Evolutionary conservation across 1,140 invertebrate genomes (phyloP).

Genomic region (Drosophila albomicans): DNA sequence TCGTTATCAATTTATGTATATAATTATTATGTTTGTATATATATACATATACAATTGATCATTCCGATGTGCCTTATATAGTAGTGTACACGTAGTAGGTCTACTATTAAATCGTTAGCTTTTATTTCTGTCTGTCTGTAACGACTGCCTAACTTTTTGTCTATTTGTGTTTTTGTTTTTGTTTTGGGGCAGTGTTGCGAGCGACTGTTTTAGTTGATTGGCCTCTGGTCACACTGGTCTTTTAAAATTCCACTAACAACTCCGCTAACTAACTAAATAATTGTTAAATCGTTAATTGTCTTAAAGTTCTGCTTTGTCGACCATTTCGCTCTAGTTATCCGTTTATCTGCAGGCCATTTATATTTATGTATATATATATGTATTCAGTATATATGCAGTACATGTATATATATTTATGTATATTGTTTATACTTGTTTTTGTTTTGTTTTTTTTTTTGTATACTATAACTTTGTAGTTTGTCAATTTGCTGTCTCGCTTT

Average conservation of each 20-base stretch:
- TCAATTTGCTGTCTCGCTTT: conserved; percentile 27
- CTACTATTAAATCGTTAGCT: conserved; percentile 42
- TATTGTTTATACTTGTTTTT: conserved; percentile 32
- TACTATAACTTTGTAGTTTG: conserved; percentile 53
- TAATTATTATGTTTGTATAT: conserved; percentile 6
- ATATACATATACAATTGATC: conserved; percentile 51
- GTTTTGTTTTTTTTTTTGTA: conserved; percentile 33
- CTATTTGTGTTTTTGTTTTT: conserved; percentile 1
- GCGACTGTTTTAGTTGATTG: conserved; percentile 33
- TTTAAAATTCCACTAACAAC: conserved; percentile 49
- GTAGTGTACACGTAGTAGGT: conserved; percentile 44
- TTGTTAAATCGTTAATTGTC: conserved; percentile 21
- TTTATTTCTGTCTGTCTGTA: conserved; percentile 6
- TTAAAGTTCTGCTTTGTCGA: not conserved
- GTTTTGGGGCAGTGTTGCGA: conserved; percentile 35
- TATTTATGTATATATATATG: conserved; percentile 6
- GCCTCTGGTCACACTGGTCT: conserved; percentile 42
- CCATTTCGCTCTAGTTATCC: conserved; percentile 8
- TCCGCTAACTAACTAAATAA: conserved; percentile 41
- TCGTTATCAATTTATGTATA: not conserved
- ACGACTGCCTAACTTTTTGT: not conserved
- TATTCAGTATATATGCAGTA: conserved; percentile 17
- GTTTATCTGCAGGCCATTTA: conserved; percentile 18
- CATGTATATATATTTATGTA: conserved; percentile 26
- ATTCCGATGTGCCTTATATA: conserved; percentile 55